A percentile compares a stretch with the other conserved stretches of the same genome.
Evolutionary conservation across 1,140 invertebrate genomes (phyloP).

Genomic region (Drosophila paulistorum): DNA sequence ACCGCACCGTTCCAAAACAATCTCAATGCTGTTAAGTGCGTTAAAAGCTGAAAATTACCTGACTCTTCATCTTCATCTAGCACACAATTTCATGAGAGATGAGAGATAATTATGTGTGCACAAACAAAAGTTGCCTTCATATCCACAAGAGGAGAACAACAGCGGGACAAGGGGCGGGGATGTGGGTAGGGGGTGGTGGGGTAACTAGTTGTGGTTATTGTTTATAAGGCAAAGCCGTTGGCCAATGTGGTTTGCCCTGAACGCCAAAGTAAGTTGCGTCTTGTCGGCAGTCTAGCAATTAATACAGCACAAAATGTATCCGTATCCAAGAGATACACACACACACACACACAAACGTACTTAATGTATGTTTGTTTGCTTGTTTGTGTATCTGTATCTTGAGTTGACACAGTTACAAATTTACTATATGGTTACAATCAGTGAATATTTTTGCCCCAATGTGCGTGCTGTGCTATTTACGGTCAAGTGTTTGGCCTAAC

Average conservation of each 20-base stretch:
- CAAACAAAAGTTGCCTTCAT: slow-evolving; percentile 45
- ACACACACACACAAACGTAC: background rate
- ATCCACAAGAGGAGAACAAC: background rate
- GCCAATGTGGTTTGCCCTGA: slow-evolving; percentile 73
- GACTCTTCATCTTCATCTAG: slow-evolving; percentile 38
- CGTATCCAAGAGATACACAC: slow-evolving; percentile 37
- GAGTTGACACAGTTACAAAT: slow-evolving; percentile 57
- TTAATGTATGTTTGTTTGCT: slow-evolving; percentile 9
- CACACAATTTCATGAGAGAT: slow-evolving; percentile 21
- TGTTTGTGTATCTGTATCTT: slow-evolving; percentile 32
- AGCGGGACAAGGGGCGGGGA: background rate
- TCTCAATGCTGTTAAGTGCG: slow-evolving; percentile 18
- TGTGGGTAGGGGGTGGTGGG: slow-evolving; percentile 8
- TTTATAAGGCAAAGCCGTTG: slow-evolving; percentile 65
- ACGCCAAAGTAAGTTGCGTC: slow-evolving; percentile 19
- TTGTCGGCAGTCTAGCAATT: slow-evolving; percentile 44
- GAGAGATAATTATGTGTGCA: slow-evolving; percentile 64
- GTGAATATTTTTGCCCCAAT: slow-evolving; percentile 32
- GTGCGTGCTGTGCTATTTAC: slow-evolving; percentile 66
- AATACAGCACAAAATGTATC: slow-evolving; percentile 53
- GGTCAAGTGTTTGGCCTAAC: slow-evolving; percentile 68
- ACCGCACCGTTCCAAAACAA: too few relatives aligned
- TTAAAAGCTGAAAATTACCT: slow-evolving; percentile 72
- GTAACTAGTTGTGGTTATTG: slow-evolving; percentile 73
- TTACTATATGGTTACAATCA: slow-evolving; percentile 17